These are phyloP conservation scores for Romanomermis culicivorax DNA, from an alignment of 2,888 invertebrate species.

Conservation along the genomic window DNA sequence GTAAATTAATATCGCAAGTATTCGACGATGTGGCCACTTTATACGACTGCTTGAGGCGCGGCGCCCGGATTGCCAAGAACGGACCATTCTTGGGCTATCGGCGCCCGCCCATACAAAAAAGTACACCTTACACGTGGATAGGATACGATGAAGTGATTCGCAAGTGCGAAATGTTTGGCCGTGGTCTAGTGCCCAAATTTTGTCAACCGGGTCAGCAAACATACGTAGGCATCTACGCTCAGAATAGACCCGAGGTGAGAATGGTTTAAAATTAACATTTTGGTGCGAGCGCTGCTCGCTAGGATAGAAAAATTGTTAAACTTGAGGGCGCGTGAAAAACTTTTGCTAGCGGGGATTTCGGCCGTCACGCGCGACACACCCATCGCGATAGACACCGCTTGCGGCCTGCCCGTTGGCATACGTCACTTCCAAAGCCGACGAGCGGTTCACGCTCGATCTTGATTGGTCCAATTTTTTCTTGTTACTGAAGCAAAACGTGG, in stretches of 20 bases:
- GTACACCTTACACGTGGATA: conserved; percentile 5
- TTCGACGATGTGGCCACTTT: conserved; percentile 68
- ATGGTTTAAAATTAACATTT: too few relatives aligned
- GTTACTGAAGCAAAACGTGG: too few relatives aligned
- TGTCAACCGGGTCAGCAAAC: conserved; percentile 26
- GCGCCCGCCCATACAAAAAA: not conserved
- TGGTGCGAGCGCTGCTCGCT: too few relatives aligned
- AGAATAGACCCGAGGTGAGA: conserved; percentile 32
- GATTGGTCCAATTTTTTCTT: too few relatives aligned
- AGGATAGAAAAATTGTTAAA: too few relatives aligned
- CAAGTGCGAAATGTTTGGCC: conserved; percentile 26
- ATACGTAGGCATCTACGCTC: conserved; percentile 31
- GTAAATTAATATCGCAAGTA: conserved; percentile 36
- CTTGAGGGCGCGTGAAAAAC: too few relatives aligned
- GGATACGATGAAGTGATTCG: conserved; percentile 18
- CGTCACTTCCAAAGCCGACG: too few relatives aligned
- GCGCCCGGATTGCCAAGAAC: conserved; percentile 66
- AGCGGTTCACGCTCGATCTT: too few relatives aligned
- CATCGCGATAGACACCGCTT: too few relatives aligned
- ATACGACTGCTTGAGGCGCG: conserved; percentile 69
- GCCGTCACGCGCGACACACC: too few relatives aligned
- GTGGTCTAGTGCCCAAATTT: conserved; percentile 28
- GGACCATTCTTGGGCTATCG: conserved; percentile 7
- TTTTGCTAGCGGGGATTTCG: too few relatives aligned
- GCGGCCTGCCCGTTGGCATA: too few relatives aligned